Conservation (phyloP, 2,888 invertebrate species). For the Ennomos erosarius region DNA sequence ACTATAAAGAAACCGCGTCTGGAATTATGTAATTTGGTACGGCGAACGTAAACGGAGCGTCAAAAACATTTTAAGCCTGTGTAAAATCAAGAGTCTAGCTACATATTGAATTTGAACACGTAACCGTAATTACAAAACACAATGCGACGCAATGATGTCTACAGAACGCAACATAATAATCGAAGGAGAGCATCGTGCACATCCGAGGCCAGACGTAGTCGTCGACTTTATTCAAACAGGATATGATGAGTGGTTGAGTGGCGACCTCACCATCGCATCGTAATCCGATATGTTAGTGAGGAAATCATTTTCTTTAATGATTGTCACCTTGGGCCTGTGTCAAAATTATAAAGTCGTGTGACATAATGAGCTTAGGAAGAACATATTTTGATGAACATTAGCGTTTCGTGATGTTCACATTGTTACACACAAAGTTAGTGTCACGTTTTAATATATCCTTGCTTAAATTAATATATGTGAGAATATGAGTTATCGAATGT, state of each 20-base stretch:
- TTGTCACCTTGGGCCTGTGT: constrained; percentile 54
- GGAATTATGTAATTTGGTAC: constrained; percentile 31
- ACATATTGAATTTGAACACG: constrained; percentile 26
- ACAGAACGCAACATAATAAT: constrained; percentile 49
- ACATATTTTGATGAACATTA: constrained; percentile 45
- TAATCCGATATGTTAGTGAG: constrained; percentile 65
- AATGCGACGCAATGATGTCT: constrained; percentile 22
- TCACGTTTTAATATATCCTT: constrained; percentile 31
- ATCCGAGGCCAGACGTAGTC: constrained; percentile 62
- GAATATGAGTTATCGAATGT: constrained; percentile 42
- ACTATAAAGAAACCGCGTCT: constrained; percentile 34
- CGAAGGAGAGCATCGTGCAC: constrained; percentile 59
- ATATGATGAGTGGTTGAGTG: constrained; percentile 63
- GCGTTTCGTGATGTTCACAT: constrained; percentile 47
- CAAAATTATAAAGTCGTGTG: constrained; percentile 54
- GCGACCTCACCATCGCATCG: constrained; percentile 60
- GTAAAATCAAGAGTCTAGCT: constrained; percentile 19
- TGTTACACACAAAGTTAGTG: constrained; percentile 36
- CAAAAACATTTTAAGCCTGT: constrained; percentile 17
- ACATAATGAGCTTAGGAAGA: constrained; percentile 50
- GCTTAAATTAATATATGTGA: constrained; percentile 37
- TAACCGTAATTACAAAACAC: constrained; percentile 29
- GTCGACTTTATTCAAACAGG: constrained; percentile 63
- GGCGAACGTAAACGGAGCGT: constrained; percentile 23
- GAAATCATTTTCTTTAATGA: constrained; percentile 68